These are phyloP conservation scores for Sinhomidia bicolor DNA, from an alignment of 2,888 invertebrate species.

Conservation along the genomic window DNA sequence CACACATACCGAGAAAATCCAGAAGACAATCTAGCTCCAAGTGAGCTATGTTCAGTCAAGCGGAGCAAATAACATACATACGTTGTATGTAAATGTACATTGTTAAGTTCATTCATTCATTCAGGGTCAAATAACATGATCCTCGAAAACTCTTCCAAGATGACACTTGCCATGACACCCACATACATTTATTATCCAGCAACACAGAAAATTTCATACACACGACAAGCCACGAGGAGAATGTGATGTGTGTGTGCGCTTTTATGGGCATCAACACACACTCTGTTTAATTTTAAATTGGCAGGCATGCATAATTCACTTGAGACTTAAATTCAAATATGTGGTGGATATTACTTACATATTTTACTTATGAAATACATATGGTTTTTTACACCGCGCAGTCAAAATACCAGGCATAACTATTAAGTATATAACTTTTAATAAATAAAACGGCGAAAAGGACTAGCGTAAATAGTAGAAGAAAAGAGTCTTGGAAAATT, in stretches of 20 bases:
- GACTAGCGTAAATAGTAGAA: background rate
- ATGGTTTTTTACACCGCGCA: no score
- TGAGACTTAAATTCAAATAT: slow-evolving; percentile 20
- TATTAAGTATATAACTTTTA: no score
- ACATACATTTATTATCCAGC: slow-evolving; percentile 52
- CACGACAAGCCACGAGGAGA: background rate
- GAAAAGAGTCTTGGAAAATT: background rate
- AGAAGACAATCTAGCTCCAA: background rate
- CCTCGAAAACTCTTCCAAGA: slow-evolving; percentile 55
- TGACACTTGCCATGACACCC: slow-evolving; percentile 68
- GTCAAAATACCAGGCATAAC: no score
- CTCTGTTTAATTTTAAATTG: slow-evolving; percentile 66
- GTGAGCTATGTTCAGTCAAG: background rate
- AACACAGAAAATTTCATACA: background rate
- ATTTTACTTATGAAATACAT: no score
- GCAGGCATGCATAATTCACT: slow-evolving; percentile 58
- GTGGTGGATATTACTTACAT: no score
- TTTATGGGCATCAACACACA: background rate
- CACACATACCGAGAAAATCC: background rate
- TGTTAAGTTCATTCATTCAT: slow-evolving; percentile 35
- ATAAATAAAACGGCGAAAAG: background rate
- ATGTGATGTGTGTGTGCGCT: background rate
- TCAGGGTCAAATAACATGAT: slow-evolving; percentile 60
- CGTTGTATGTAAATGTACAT: background rate
- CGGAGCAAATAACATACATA: background rate